These are phyloP conservation scores for Serrognathus titanus DNA, from an alignment of 2,888 invertebrate species.

Conservation along the genomic window DNA sequence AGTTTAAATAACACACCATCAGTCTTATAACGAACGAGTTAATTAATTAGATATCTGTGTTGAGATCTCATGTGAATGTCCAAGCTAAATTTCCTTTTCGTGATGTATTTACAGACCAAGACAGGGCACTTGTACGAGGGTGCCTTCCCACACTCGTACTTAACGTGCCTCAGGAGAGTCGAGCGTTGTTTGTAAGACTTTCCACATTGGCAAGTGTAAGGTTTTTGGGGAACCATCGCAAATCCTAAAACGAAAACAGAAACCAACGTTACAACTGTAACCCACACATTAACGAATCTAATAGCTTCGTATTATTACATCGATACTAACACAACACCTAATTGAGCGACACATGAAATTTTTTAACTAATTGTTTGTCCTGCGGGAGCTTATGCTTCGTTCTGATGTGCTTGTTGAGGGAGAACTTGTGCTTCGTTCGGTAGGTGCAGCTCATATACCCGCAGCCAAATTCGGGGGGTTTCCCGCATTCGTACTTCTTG, in stretches of 20 bases:
- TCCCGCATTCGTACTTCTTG: conserved; percentile 55
- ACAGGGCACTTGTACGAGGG: conserved; percentile 20
- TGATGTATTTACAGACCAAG: conserved; percentile 15
- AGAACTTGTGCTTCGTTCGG: conserved; percentile 17
- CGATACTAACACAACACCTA: too few relatives aligned
- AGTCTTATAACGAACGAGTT: too few relatives aligned
- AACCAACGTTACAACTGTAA: background rate
- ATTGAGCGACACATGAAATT: too few relatives aligned
- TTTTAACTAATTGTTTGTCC: too few relatives aligned
- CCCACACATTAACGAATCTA: background rate
- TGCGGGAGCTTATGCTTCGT: conserved; percentile 2
- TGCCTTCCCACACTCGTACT: conserved; percentile 18
- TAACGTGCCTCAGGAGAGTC: conserved; percentile 20
- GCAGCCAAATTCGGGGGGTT: conserved; percentile 33
- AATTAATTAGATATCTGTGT: conserved; percentile 3
- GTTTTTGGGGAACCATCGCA: background rate
- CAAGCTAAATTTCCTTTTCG: conserved; percentile 18
- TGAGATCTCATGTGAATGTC: conserved; percentile 15
- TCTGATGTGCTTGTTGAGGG: conserved; percentile 14
- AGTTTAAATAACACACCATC: too few relatives aligned
- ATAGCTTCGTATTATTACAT: too few relatives aligned
- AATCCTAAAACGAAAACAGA: conserved; percentile 1
- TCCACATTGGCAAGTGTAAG: conserved; percentile 18
- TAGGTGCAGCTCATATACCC: conserved; percentile 8
- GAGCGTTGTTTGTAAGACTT: conserved; percentile 24